Conservation (phyloP, 2,113 vertebrate species). For the Calidris pygmaea region DNA sequence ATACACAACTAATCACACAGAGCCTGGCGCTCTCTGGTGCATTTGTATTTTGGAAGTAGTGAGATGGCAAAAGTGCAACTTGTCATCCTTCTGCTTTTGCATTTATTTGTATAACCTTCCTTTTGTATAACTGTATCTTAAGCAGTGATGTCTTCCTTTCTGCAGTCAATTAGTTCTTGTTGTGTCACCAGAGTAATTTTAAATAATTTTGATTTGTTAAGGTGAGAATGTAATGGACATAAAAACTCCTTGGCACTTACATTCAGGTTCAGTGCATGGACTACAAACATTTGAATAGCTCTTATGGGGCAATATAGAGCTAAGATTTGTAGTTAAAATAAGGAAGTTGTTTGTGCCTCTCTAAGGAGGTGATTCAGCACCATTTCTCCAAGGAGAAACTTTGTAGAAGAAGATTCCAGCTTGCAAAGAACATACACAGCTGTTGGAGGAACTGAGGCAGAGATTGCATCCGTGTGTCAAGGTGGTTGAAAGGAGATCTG, state of each 20-base stretch:
- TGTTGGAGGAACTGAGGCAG: background rate
- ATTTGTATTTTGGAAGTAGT: background rate
- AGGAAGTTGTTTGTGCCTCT: background rate
- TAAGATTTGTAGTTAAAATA: background rate
- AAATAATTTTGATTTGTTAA: background rate
- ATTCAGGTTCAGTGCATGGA: accelerated
- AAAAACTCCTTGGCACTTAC: background rate
- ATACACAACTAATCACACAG: background rate
- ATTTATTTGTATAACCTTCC: background rate
- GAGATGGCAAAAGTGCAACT: background rate
- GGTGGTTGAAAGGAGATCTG: background rate
- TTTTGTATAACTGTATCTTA: background rate
- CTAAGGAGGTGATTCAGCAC: background rate
- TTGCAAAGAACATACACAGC: background rate
- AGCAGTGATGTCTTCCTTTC: background rate
- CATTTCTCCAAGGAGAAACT: background rate
- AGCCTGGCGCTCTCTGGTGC: background rate
- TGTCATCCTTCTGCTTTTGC: background rate
- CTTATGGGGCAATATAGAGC: accelerated
- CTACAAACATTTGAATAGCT: background rate
- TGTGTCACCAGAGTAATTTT: background rate
- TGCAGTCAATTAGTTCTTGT: background rate
- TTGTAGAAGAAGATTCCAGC: background rate
- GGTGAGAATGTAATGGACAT: background rate
- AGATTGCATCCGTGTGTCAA: background rate